Base-by-base conservation (phyloP, 2,113 vertebrate genomes). In the Pangasianodon gigas region DNA sequence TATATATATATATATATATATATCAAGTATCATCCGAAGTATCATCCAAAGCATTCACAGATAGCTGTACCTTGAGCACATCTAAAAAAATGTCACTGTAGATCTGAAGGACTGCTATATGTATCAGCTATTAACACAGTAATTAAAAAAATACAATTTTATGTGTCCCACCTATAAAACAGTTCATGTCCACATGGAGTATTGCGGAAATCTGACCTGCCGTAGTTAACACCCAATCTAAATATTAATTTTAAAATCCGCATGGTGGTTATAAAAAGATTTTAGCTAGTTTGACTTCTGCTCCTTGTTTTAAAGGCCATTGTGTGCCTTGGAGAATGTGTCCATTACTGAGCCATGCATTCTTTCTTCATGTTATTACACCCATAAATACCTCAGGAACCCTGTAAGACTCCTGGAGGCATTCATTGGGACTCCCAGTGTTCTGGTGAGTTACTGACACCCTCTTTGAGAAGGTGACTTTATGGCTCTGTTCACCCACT, bases 171-270 rank as follows among this genome's bases (percentile, higher is more conserved):
- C 81, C 90, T 51, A 91, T 94, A 92, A 94, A 90, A 11, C 8
- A 24, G 6, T 90, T 19, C 90, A 87, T 92, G 89, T 90, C 89
- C 92, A n/a, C 91, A 92, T 93, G 87, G 92, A 91, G 86, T 89
- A 87, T 89, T 75, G 92, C 89, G 87, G 93, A 91, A 93, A 94
- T 91, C 37, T 92, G 91, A 96, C 77, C 89, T 71, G 51, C 91
- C 87, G 62, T 89, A 90, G 92, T 91, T 92, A 67, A 94, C 84
- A 77, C 77, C 32, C 67, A 58, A 90, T 90, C 89, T 90, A 92
- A 91, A 88, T 85, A 90, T 84, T 90, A 71, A 87, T 84, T 88
- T 82, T 37, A 41, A 58, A 58, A 58, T 56, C n/a, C 58, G 29
- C 14, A 83, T 13, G 4, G 5, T 41, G 37, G 3, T 21, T 41